A percentile compares a stretch with the other conserved stretches of the same genome.
phyloP scores from a whole-genome alignment of 1,140 invertebrate species.

The Hydropsyche tenuis region DNA sequence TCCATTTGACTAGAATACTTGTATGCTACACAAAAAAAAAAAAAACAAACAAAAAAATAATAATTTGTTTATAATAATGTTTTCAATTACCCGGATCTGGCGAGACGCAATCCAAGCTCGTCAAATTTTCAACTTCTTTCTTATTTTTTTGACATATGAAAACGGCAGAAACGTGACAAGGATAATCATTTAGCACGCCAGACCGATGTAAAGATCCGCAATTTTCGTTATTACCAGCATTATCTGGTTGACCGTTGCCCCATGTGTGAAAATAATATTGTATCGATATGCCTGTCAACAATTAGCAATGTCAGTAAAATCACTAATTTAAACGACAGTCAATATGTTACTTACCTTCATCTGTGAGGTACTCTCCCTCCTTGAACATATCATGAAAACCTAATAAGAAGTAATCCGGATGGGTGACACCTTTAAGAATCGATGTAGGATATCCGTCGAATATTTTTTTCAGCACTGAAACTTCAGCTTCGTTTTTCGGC shows the following conservation, averaged over 20 bases:
- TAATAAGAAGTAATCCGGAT: too few species aligned
- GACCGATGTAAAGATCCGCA: conserved; percentile 37
- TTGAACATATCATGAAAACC: too few species aligned
- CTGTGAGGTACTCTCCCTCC: too few species aligned
- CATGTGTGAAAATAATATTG: conserved; percentile 48
- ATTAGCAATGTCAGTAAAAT: too few species aligned
- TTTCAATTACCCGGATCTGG: background rate
- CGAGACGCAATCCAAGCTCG: background rate
- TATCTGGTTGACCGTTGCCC: conserved; percentile 54
- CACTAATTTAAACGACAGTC: too few species aligned
- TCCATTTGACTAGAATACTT: background rate
- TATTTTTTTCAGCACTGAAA: too few species aligned
- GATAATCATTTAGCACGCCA: conserved; percentile 36
- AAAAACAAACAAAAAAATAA: too few species aligned
- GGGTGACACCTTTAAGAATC: too few species aligned
- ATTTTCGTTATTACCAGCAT: conserved; percentile 42
- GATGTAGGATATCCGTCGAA: too few species aligned
- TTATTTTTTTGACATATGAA: conserved; percentile 28
- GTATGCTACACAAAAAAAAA: too few species aligned
- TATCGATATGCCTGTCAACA: conserved; percentile 2
- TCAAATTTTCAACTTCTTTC: background rate
- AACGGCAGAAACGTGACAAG: conserved; percentile 6
- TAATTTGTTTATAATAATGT: background rate
- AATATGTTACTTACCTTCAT: too few species aligned
- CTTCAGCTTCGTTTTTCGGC: too few species aligned